These are phyloP conservation scores for Eupsilia transversa DNA, from an alignment of 2,888 invertebrate species.

Conservation along the genomic window DNA sequence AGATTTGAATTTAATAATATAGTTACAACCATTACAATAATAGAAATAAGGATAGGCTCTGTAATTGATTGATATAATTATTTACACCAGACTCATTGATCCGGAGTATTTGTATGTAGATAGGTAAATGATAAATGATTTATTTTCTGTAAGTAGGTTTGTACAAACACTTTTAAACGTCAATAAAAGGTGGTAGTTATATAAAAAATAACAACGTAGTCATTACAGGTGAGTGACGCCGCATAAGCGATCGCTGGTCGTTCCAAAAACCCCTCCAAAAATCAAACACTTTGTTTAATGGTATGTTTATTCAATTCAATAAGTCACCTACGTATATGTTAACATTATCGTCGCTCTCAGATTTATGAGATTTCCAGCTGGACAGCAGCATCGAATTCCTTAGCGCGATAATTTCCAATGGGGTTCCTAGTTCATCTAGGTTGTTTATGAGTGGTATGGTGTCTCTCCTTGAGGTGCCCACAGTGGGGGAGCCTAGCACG, in stretches of 20 bases:
- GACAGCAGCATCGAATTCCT: conserved; percentile 55
- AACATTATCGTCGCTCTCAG: conserved; percentile 1
- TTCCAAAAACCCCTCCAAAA: not conserved
- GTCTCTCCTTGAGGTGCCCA: conserved; percentile 49
- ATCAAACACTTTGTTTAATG: not conserved
- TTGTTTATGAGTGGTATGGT: conserved; percentile 31
- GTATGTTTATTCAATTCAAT: conserved; percentile 28
- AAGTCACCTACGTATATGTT: conserved; percentile 17
- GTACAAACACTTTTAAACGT: no score
- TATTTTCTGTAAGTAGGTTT: no score
- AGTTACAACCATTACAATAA: no score
- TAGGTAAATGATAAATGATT: no score
- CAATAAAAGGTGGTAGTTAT: not conserved
- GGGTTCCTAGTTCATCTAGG: conserved; percentile 60
- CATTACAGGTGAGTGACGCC: no score
- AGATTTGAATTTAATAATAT: no score
- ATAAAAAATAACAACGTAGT: not conserved
- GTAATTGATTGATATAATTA: not conserved
- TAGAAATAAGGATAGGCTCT: not conserved
- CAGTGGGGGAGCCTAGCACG: conserved; percentile 62
- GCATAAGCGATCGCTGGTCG: not conserved
- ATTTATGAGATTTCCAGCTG: conserved; percentile 28
- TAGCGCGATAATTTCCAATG: conserved; percentile 61
- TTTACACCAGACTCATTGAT: not conserved
- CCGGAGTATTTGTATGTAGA: not conserved